Base-by-base conservation (phyloP, 2,888 invertebrate species). In the Lordiphosa fenestrarum region DNA sequence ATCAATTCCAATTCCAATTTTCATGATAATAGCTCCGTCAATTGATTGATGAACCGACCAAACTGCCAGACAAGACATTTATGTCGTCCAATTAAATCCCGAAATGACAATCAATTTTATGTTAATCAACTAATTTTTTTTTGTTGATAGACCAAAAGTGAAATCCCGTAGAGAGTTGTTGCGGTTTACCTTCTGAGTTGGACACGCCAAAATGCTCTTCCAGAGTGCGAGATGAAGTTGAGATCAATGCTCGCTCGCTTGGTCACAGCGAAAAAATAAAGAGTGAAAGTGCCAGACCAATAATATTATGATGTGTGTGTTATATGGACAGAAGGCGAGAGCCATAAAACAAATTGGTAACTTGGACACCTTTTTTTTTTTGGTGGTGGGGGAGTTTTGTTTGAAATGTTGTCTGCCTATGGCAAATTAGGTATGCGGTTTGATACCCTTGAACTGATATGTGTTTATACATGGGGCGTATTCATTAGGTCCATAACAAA, bases 251-350 rank as follows among this genome's bases (percentile, higher is more conserved):
- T 69, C 76, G 60, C 44, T 35, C 41, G 47, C 54, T 40, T 61
- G 39, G 44, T 15, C 36, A 47, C 47, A 52, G 44, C 42, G 66
- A 33, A 13, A 51, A 6, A 42, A 12, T 53, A 30, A 73, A 83
- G 77, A 77, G 76, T 84, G 76, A 77, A 77, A 77, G 76, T 77
- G 76, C 56, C 73, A 73, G 44, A 56, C 66, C 57, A 63, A 56
- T 66, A 63, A 57, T 65, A 58, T 60, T 19, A 42, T 50, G 55
- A 71, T 73, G 48, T 63, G 59, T 61, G 6, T 64, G 7, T 25
- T 25, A 25, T 25, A 25, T 25, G 25, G 25, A 25, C 25, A 25
- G 53, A 25, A 25, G 62, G 60, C 44, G 36, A 51, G 49, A 59
- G 61, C 54, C 38, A 36, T 55, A 35, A 62, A 36, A 48, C 38